Conservation (phyloP, 2,113 vertebrate genomes). For the Elachura formosa region DNA sequence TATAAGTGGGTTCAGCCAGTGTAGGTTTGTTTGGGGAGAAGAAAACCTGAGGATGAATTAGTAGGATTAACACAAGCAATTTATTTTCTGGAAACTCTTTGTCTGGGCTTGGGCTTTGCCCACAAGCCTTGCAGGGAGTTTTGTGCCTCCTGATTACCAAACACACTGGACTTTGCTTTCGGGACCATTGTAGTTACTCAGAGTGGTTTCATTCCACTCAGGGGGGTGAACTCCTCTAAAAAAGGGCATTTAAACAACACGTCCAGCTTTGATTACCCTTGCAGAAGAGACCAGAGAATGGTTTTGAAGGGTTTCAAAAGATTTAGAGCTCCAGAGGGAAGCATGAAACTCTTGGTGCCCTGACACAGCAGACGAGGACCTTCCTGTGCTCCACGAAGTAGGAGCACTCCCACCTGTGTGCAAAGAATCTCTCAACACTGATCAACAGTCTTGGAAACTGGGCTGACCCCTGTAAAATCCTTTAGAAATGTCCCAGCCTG, state of each 20-base stretch:
- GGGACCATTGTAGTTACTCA: rapidly evolving
- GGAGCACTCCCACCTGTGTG: background rate
- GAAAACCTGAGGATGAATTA: background rate
- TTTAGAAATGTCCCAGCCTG: background rate
- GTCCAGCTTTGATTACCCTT: background rate
- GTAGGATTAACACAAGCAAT: background rate
- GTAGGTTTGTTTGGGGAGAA: background rate
- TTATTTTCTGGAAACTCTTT: background rate
- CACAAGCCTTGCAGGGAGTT: background rate
- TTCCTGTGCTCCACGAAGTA: background rate
- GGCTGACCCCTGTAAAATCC: background rate
- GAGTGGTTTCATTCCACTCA: background rate
- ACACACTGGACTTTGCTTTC: rapidly evolving
- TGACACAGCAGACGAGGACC: background rate
- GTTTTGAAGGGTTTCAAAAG: background rate
- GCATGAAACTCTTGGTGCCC: rapidly evolving
- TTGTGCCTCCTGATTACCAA: background rate
- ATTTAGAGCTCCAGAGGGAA: background rate
- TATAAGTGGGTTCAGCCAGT: background rate
- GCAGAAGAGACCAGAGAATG: background rate
- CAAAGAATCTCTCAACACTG: rapidly evolving
- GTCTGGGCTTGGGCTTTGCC: background rate
- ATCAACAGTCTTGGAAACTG: background rate
- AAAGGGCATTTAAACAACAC: background rate
- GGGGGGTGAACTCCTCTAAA: background rate